phyloP scores from a whole-genome alignment of 2,888 invertebrate species.

The Phaedon cochleariae region DNA sequence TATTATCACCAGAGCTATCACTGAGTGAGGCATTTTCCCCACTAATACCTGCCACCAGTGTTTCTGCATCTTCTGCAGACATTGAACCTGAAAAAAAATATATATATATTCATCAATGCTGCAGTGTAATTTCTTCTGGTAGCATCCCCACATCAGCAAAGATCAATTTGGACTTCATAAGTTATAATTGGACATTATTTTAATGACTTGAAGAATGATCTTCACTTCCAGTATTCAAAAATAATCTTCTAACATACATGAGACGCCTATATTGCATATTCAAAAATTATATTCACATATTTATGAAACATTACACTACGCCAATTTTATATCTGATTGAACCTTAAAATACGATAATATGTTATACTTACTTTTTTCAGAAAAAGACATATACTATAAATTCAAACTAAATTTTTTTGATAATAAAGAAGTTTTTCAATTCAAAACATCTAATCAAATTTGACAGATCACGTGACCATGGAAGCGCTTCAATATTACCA shows the following conservation, averaged over 20 bases:
- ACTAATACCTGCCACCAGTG: conserved; percentile 50
- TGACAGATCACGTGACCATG: conserved; percentile 52
- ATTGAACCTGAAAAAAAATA: conserved; percentile 43
- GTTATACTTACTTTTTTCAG: conserved; percentile 50
- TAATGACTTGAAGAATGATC: neutral
- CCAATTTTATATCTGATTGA: neutral
- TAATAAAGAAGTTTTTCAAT: conserved; percentile 53
- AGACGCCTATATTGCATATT: too few species aligned
- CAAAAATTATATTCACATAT: too few species aligned
- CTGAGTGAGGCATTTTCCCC: conserved; percentile 49
- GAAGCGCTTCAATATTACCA: too few species aligned
- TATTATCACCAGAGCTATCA: too few species aligned
- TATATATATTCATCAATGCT: neutral
- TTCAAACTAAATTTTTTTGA: conserved; percentile 37
- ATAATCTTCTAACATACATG: conserved; percentile 21
- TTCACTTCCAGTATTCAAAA: neutral
- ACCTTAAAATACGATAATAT: neutral
- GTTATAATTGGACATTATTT: neutral
- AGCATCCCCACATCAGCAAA: too few species aligned
- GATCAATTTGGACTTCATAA: neutral
- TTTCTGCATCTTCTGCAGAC: conserved; percentile 49
- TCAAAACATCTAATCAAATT: conserved; percentile 56
- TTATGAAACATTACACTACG: neutral
- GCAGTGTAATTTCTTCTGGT: too few species aligned
- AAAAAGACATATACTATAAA: conserved; percentile 48